Evolutionary conservation across 2,113 vertebrate species (phyloP).

Genomic region (Phoenicopterus ruber): DNA sequence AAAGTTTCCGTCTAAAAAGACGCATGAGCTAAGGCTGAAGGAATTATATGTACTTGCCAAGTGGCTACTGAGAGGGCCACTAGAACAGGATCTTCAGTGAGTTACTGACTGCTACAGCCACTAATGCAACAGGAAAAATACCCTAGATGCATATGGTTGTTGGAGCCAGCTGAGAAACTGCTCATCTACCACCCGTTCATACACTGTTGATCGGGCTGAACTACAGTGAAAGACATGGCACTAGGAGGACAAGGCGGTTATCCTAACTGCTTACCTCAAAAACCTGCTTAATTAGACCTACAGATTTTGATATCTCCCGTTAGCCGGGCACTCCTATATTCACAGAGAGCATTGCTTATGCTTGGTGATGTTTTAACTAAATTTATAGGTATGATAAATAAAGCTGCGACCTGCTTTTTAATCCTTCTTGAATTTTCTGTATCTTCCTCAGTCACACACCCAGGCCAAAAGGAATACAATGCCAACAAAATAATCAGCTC

Average conservation of each 20-base stretch:
- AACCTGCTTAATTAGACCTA: not conserved
- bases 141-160: not conserved
- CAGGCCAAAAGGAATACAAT: not conserved
- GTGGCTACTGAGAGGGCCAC: not conserved
- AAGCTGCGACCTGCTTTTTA: not conserved
- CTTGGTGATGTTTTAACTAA: not conserved
- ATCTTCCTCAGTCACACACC: not conserved
- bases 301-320: not conserved
- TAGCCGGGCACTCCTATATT: not conserved
- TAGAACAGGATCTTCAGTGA: not conserved
- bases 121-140: not conserved
- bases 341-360: not conserved
- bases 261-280: not conserved
- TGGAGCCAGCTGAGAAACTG: not conserved
- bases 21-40: not conserved
- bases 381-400: not conserved
- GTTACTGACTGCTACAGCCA: not conserved
- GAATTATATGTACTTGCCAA: not conserved
- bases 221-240: not conserved
- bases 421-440: not conserved
- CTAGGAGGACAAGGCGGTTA: not conserved
- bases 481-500: not conserved
- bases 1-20: not conserved
- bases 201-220: not conserved
- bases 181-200: rapidly evolving